Evolutionary conservation across 2,888 invertebrate species (phyloP).

Genomic region (Drosophila pullipes): DNA sequence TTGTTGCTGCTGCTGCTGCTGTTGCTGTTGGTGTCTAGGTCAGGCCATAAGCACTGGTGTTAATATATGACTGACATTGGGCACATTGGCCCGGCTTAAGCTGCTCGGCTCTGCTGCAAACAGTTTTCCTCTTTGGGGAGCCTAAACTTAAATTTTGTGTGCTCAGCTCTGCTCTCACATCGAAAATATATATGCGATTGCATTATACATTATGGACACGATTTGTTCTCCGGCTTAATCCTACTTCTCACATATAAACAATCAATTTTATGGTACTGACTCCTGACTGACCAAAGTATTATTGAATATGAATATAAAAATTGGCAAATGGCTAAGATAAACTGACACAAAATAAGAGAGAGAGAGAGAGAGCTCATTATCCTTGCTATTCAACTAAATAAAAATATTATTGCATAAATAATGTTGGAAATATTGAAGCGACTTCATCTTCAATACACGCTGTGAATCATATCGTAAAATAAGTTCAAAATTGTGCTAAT

Average conservation of each 20-base stretch:
- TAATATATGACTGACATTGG: conserved; percentile 4
- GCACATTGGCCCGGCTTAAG: conserved; percentile 4
- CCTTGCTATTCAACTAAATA: no score
- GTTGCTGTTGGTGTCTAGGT: conserved; percentile 4
- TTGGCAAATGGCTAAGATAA: no score
- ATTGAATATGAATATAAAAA: neutral
- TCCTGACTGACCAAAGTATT: neutral
- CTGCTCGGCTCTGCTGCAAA: neutral
- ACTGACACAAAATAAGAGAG: neutral
- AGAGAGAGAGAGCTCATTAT: neutral
- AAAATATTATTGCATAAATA: neutral
- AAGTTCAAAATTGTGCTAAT: neutral
- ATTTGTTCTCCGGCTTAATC: neutral
- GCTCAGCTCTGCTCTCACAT: neutral
- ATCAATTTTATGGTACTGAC: neutral
- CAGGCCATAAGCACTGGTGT: conserved; percentile 7
- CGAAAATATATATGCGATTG: neutral
- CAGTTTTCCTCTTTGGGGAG: neutral
- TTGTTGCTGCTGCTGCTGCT: neutral
- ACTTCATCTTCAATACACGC: neutral
- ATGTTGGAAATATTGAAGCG: neutral
- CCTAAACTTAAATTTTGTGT: neutral
- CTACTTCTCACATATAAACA: neutral
- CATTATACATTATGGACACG: neutral
- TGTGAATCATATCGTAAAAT: neutral